Base-by-base conservation (phyloP, 2,888 invertebrate genomes). In the Hirtodrosophila trivittata region DNA sequence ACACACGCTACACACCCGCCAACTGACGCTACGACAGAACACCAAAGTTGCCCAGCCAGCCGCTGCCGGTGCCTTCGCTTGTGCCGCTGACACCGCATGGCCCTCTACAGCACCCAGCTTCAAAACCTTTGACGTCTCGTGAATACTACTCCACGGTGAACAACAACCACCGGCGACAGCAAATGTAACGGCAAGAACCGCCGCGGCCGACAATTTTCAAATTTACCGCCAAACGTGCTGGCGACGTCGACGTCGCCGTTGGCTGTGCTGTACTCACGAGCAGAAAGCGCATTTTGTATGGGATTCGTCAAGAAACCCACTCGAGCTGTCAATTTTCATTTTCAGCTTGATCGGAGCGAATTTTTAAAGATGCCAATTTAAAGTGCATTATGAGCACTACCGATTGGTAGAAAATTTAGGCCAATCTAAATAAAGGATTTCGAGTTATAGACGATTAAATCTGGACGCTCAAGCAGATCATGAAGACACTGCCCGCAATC, bases 231-330 rank as follows among this genome's bases (percentile, higher is more conserved):
- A 91, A 89, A 87, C 87, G 66, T 67, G 54, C 74, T 75, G 72
- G 81, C 78, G 77, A 80, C 69, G 69, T 54, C 77, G 73, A 75
- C 76, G 77, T 80, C 80, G 76, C 60, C 73, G 80, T 64, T 80
- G 75, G 71, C 83, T 75, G 87, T 87, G 71, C 71, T 71, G 71
- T 71, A 74, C 71, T 58, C 69, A 89, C 89, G 47, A 46, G 51
- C 66, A 87, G 87, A 87, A 86, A 88, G 87, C 90, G 90, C 76
- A 86, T 87, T 90, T 90, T 88, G 86, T 88, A 89, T 90, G 87
- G 88, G 83, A 89, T 91, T 92, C 93, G 93, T 94, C 94, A 94
- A 93, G 93, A 93, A 94, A 93, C 93, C 94, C 94, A 93, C 93
- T 92, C 81, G 90, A 86, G 75, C 83, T 76, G 87, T 89, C 87